Conservation (phyloP, 2,888 invertebrate species). For the Chaetogeoica ovagalla region DNA sequence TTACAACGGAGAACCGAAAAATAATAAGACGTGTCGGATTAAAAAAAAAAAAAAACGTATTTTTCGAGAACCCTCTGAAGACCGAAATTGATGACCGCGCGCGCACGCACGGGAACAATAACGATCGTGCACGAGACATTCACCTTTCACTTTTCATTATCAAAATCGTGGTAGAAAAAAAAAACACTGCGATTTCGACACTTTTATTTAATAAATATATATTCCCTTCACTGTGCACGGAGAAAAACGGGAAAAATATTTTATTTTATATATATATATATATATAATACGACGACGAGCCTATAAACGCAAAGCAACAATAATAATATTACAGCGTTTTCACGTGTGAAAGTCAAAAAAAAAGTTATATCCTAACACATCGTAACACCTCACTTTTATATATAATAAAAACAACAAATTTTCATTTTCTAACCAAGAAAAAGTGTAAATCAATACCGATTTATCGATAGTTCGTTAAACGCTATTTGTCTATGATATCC, state of each 20-base stretch:
- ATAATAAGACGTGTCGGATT: constrained; percentile 41
- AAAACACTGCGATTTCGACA: constrained; percentile 39
- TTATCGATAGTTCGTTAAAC: too few relatives aligned
- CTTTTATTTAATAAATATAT: background rate
- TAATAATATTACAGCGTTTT: constrained; percentile 11
- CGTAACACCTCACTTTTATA: too few relatives aligned
- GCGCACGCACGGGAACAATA: constrained; percentile 27
- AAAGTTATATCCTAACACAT: constrained; percentile 11
- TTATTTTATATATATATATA: too few relatives aligned
- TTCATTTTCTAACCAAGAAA: too few relatives aligned
- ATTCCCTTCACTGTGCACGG: constrained; percentile 37
- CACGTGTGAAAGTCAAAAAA: constrained; percentile 36
- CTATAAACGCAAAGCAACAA: too few relatives aligned
- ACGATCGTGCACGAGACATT: constrained; percentile 46
- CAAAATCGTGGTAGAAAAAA: constrained; percentile 48
- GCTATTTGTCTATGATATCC: too few relatives aligned
- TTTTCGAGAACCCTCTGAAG: constrained; percentile 19
- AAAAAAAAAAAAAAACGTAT: constrained; percentile 17
- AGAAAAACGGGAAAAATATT: constrained; percentile 22
- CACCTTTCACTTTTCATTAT: constrained; percentile 52
- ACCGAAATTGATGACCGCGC: constrained; percentile 14
- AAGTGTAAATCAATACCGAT: too few relatives aligned
- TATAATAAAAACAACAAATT: too few relatives aligned
- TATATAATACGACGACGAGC: background rate
- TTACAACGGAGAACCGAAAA: constrained; percentile 20